Conservation (phyloP, 2,113 vertebrate genomes). For the Phalacrocorax brasilianus region DNA sequence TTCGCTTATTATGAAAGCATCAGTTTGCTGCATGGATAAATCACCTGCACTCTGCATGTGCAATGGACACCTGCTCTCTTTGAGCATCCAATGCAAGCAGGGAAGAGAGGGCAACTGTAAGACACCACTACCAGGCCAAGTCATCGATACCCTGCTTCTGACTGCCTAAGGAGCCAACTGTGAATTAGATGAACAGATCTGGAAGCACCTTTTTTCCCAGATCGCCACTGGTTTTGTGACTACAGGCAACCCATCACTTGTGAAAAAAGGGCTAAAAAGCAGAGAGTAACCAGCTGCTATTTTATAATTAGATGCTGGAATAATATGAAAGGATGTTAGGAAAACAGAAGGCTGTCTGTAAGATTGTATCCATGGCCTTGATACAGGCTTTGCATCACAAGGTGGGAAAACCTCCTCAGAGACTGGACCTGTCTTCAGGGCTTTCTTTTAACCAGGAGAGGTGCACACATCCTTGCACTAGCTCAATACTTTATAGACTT, state of each 20-base stretch:
- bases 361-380: background rate
- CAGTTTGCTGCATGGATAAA: background rate
- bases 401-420: background rate
- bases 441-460: background rate
- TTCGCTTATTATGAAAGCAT: background rate
- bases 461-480: background rate
- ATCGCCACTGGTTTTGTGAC: background rate
- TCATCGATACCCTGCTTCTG: background rate
- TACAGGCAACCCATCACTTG: background rate
- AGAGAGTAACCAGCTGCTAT: background rate
- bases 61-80: background rate
- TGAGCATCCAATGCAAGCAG: background rate
- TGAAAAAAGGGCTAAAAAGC: background rate
- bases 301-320: background rate
- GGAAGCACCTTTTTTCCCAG: background rate
- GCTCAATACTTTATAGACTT: background rate
- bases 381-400: background rate
- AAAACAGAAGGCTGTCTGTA: background rate
- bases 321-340: too few species aligned
- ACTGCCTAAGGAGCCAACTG: background rate
- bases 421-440: background rate
- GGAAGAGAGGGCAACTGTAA: background rate
- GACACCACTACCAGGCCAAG: background rate
- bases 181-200: rapidly evolving
- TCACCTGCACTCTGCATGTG: background rate